Conservation (phyloP, 2,888 invertebrate genomes). For the Nymphalis urticae region DNA sequence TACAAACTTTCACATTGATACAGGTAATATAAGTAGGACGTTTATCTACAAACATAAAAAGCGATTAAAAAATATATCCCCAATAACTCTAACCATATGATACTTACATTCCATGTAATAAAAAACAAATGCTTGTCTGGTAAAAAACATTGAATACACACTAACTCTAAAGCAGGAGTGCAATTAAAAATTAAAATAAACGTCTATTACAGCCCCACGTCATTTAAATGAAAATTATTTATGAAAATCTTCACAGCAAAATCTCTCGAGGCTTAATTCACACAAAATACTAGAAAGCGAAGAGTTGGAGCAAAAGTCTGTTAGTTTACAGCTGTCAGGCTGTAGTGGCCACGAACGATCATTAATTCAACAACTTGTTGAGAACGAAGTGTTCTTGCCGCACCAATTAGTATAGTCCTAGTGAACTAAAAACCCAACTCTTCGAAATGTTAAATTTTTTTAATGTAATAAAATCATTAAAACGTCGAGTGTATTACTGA, state of each 20-base stretch:
- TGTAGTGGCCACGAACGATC: conserved; percentile 34
- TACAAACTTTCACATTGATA: too few relatives aligned
- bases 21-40: too few relatives aligned
- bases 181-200: conserved; percentile 8
- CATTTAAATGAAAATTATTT: conserved; percentile 9
- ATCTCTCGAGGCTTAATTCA: conserved; percentile 10
- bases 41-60: too few relatives aligned
- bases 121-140: background rate
- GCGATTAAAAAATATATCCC: too few relatives aligned
- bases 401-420: conserved; percentile 35
- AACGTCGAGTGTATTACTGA: too few relatives aligned
- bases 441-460: conserved; percentile 14
- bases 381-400: conserved; percentile 35
- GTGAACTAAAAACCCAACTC: conserved; percentile 17
- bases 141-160: background rate
- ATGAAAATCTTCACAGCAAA: conserved; percentile 7
- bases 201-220: background rate
- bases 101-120: background rate
- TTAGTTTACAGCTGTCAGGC: conserved; percentile 26
- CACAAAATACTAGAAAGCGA: conserved; percentile 14
- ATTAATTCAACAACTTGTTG: conserved; percentile 41
- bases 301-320: conserved; percentile 9
- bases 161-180: background rate
- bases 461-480: background rate
- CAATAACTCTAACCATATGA: too few relatives aligned